Evolutionary conservation across 2,797 vertebrate species (phyloP).

Genomic region (Ispidina lecontei): DNA sequence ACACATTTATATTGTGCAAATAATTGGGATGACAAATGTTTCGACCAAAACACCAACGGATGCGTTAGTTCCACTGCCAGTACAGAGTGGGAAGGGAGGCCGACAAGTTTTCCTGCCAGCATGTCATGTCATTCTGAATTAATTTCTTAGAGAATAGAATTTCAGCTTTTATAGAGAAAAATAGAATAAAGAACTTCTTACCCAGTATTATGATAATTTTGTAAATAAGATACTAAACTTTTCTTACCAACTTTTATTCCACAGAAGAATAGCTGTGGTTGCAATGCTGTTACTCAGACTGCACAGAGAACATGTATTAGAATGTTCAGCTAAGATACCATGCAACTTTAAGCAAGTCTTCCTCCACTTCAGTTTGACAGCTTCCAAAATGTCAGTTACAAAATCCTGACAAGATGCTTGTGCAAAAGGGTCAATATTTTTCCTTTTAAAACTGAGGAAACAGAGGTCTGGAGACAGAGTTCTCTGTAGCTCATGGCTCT

Average conservation of each 20-base stretch:
- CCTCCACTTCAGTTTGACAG: not conserved
- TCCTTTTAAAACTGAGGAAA: not conserved
- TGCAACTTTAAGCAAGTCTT: not conserved
- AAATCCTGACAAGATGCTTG: not conserved
- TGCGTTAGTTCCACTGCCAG: not conserved
- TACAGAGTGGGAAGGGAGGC: not conserved
- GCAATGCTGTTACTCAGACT: not conserved
- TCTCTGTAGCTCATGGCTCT: rapidly evolving
- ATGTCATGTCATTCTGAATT: not conserved
- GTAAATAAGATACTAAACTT: not conserved
- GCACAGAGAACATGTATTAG: not conserved
- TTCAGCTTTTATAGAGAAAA: slow-evolving; percentile 19
- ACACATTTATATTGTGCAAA: slow-evolving; percentile 61
- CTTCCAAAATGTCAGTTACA: not conserved
- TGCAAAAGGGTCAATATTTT: not conserved
- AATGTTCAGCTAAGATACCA: rapidly evolving
- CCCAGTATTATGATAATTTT: not conserved
- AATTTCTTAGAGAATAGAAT: not conserved
- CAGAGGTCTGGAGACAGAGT: not conserved
- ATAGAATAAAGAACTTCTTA: slow-evolving; percentile 9
- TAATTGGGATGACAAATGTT: slow-evolving; percentile 27
- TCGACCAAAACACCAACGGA: slow-evolving; percentile 15
- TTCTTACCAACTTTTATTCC: not conserved
- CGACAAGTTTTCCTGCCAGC: slow-evolving; percentile 1
- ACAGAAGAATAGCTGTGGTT: not conserved